Conservation (phyloP, 1,140 invertebrate genomes). For the Megalopta genalis region DNA sequence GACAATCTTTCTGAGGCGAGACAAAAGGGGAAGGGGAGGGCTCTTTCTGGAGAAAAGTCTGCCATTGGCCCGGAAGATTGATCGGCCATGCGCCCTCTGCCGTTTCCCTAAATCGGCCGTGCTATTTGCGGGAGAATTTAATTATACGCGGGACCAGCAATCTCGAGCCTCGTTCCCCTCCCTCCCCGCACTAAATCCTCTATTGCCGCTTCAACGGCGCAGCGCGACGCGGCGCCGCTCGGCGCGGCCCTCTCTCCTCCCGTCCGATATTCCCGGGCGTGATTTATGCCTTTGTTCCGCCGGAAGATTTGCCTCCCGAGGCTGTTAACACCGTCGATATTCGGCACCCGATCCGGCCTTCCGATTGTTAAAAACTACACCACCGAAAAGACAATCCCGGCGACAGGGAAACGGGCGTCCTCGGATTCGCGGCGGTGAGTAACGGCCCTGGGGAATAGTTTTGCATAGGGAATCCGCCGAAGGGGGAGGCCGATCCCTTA, state of each 20-base stretch:
- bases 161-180: background rate
- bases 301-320: background rate
- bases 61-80: conserved; percentile 41
- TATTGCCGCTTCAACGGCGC: conserved; percentile 13
- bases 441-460: too few relatives aligned
- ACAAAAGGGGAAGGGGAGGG: too few relatives aligned
- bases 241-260: too few relatives aligned
- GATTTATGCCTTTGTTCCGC: background rate
- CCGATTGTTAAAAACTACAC: background rate
- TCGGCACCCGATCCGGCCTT: background rate
- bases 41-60: background rate
- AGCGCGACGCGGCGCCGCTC: too few relatives aligned
- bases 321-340: background rate
- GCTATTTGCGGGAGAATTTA: conserved; percentile 56
- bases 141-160: conserved; percentile 41
- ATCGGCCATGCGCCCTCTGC: conserved; percentile 25
- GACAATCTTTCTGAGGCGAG: too few relatives aligned
- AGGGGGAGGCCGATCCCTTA: too few relatives aligned
- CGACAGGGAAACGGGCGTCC: too few relatives aligned
- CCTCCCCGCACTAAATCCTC: conserved; percentile 10
- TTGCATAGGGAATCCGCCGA: too few relatives aligned
- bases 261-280: background rate
- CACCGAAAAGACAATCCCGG: too few relatives aligned
- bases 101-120: conserved; percentile 49
- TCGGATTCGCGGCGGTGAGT: too few relatives aligned